Evolutionary conservation across 2,888 invertebrate species (phyloP), one percentile per base, ranked within the genome.

Genomic region (Tineola bisselliella): DNA sequence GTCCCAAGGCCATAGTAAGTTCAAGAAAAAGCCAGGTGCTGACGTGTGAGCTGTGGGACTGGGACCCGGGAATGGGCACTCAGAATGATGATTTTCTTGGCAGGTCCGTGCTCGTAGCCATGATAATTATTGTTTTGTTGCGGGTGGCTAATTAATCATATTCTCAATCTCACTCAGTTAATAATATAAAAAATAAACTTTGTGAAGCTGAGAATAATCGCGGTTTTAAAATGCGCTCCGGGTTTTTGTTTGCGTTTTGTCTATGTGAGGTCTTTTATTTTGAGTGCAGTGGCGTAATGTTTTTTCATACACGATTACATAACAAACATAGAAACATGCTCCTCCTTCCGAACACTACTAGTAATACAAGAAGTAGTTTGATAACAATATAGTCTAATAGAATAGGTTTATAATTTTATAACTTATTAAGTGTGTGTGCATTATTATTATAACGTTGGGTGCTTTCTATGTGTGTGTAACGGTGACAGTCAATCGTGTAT

Each of bases 71-170:
- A 71, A 90, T 94, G 87, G 93, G 93, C 78, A 90, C 91, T 73
- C 90, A 90, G 80, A 91, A 90, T 86, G 93, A 94, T 89, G 94
- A 94, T 90, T 90, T 89, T 81, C 91, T 94, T 84, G 94, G 94
- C 90, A 94, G 94, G 94, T 94, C 89, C 89, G 89, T 83, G 33
- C 17, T 17, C 1, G 17, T 13, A 8, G 30, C 11, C 56, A 10
- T 19, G 56, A 11, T 56, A 5, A 25, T 25, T 19, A 25, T 56
- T 48, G 18, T 56, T 25, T 56, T 56, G 18, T n/a, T 56, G 6
- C n/a, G 30, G 58, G 58, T 58, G 58, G 31, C 33, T 58, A 33
- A 33, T 58, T n/a, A 17, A 17, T 15, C 17, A 12, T 12, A 38
- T 38, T 38, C 38, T 48, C 48, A 13, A 17, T 15, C 8, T 38